These are phyloP conservation scores for Xiphydria camelus DNA, from an alignment of 2,888 invertebrate species.

Conservation along the genomic window DNA sequence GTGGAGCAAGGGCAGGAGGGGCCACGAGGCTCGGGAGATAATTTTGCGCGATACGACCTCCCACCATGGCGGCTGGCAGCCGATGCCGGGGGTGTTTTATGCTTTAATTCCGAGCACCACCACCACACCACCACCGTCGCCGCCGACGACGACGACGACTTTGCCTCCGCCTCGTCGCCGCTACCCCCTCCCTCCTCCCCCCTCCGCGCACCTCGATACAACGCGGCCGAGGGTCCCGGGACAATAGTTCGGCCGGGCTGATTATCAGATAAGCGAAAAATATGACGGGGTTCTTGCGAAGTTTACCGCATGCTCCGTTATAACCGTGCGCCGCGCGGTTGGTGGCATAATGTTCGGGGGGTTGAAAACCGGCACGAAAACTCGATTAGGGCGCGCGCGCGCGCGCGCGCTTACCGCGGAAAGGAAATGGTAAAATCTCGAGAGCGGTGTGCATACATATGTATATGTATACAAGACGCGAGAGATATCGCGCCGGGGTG, in stretches of 20 bases:
- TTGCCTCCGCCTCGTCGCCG: not conserved
- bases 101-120: not conserved
- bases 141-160: not conserved
- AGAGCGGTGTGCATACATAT: too few relatives aligned
- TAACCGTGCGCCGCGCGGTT: too few relatives aligned
- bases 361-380: too few relatives aligned
- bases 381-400: too few relatives aligned
- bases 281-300: not conserved
- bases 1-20: not conserved
- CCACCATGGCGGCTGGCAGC: not conserved
- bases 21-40: not conserved
- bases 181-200: not conserved
- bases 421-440: too few relatives aligned
- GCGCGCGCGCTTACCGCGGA: too few relatives aligned
- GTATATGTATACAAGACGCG: too few relatives aligned
- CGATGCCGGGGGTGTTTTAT: not conserved
- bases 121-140: not conserved
- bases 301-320: not conserved
- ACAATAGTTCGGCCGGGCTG: not conserved
- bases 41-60: not conserved
- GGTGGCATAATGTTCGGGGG: too few relatives aligned
- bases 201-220: not conserved
- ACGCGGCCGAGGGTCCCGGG: not conserved
- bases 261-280: not conserved
- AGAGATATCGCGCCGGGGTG: too few relatives aligned